Conservation (phyloP, 64 coral and sea anemone species). For the Montipora efflorescens region DNA sequence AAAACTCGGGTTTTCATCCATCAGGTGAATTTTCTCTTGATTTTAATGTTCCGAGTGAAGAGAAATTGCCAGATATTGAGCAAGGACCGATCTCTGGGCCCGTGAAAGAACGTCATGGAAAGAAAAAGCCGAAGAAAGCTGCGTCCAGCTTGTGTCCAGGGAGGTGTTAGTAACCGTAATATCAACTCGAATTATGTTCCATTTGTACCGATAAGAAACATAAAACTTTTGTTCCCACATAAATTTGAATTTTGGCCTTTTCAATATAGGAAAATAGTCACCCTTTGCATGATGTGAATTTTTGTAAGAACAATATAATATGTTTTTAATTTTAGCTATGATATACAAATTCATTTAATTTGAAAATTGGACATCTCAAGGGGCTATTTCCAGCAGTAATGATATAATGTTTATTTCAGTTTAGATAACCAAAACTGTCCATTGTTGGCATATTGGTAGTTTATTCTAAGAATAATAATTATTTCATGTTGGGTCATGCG, state of each 20-base stretch:
- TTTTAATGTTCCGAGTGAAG: not conserved
- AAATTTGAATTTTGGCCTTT: not conserved
- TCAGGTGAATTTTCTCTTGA: conserved; percentile 3
- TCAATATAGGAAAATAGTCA: not conserved
- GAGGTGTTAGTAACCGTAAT: too few relatives aligned
- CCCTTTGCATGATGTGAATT: too few relatives aligned
- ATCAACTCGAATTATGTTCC: too few relatives aligned
- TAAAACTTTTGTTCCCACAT: too few relatives aligned
- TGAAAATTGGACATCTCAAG: not conserved
- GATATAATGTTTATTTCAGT: not conserved
- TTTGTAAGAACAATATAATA: too few relatives aligned
- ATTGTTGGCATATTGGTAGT: not conserved
- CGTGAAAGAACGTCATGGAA: conserved; percentile 23
- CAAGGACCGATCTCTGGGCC: conserved; percentile 48
- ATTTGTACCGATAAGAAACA: too few relatives aligned
- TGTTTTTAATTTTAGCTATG: too few relatives aligned
- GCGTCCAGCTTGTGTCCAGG: too few relatives aligned
- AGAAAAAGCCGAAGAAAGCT: conserved; percentile 66
- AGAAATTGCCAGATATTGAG: not conserved
- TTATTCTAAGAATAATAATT: conserved; percentile 10
- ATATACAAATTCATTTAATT: not conserved
- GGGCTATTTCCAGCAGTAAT: not conserved
- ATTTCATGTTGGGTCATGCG: not conserved
- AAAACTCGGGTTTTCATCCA: not conserved
- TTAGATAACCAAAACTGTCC: conserved; percentile 4